Conservation (phyloP, 2,797 vertebrate genomes). For the Channallabes apus region DNA sequence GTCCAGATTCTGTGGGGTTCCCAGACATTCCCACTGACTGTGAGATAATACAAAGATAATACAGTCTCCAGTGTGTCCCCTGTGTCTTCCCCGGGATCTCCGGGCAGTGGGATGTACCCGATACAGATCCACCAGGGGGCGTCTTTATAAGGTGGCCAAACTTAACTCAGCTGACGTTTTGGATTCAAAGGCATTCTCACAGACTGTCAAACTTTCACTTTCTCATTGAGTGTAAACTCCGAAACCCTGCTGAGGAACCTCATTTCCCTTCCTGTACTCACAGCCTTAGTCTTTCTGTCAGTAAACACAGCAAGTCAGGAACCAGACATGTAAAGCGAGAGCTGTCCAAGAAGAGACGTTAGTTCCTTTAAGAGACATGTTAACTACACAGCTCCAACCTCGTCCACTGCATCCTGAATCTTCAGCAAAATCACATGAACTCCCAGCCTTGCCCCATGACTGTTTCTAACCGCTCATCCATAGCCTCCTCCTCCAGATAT, state of each 20-base stretch:
- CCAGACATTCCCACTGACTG: neutral
- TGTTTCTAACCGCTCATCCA: too few species aligned
- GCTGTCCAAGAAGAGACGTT: neutral
- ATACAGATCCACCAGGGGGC: neutral
- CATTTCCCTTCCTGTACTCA: neutral
- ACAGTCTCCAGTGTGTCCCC: neutral
- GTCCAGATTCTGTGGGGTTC: neutral
- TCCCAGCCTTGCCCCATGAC: too few species aligned
- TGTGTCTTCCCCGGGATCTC: neutral
- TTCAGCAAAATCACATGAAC: neutral
- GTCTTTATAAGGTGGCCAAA: neutral
- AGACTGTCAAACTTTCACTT: neutral
- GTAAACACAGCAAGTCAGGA: neutral
- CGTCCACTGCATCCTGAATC: neutral
- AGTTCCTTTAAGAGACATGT: neutral
- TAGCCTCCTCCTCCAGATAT: too few species aligned
- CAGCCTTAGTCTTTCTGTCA: neutral
- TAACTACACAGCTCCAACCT: neutral
- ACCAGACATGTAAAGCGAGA: neutral
- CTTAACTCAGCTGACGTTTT: neutral
- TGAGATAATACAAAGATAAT: neutral
- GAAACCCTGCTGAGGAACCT: neutral
- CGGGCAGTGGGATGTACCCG: neutral
- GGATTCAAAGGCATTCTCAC: neutral
- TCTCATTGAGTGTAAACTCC: neutral